Conservation (phyloP, 2,113 vertebrate species). For the Reinhardtius hippoglossoides region DNA sequence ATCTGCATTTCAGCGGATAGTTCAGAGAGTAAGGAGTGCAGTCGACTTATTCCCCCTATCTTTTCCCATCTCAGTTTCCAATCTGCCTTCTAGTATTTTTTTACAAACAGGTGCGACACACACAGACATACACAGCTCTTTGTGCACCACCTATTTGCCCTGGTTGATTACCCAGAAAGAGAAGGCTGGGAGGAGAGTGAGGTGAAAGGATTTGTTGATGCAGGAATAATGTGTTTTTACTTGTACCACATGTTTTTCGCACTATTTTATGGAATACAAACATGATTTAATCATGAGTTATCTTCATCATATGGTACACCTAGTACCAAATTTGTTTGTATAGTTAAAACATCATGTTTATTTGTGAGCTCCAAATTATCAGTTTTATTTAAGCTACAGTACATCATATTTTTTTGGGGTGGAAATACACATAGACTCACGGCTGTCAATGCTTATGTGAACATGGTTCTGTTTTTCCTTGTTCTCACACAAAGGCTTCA, state of each 20-base stretch:
- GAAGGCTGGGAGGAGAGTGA: constrained; percentile 53
- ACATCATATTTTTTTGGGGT: too few species aligned
- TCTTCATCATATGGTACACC: not conserved
- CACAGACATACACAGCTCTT: constrained; percentile 40
- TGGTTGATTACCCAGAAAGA: constrained; percentile 67
- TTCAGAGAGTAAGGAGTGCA: constrained; percentile 30
- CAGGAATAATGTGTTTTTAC: constrained; percentile 54
- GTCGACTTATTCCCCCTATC: constrained; percentile 52
- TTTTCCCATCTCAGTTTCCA: constrained; percentile 61
- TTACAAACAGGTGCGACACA: constrained; percentile 45
- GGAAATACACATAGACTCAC: too few species aligned
- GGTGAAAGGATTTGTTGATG: constrained; percentile 50
- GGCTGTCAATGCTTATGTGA: too few species aligned
- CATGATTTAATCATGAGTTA: constrained; percentile 5
- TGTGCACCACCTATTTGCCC: constrained; percentile 64
- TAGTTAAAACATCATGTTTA: constrained; percentile 20
- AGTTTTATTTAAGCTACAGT: too few species aligned
- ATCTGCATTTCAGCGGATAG: constrained; percentile 56
- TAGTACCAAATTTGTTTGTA: not conserved
- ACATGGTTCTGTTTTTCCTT: too few species aligned
- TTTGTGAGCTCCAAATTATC: not conserved
- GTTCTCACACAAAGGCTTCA: too few species aligned
- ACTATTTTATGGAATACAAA: constrained; percentile 39
- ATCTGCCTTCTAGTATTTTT: constrained; percentile 67
- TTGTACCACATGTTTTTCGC: constrained; percentile 30